These are phyloP conservation scores for Labroides dimidiatus DNA, from an alignment of 2,797 vertebrate species.

Conservation along the genomic window DNA sequence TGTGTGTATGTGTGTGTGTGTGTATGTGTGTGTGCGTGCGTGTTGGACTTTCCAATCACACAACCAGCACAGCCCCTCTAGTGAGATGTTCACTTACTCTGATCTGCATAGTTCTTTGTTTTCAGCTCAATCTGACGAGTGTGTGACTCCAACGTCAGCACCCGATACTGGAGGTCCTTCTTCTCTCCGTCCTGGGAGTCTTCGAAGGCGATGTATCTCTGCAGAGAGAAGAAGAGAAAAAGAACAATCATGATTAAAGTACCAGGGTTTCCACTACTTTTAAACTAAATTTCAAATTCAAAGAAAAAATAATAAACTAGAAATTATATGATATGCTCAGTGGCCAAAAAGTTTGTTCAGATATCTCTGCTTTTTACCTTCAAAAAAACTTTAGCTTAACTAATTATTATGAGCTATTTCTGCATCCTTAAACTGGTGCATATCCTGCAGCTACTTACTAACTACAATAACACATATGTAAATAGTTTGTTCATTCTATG, in stretches of 20 bases:
- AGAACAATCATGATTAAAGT: not conserved
- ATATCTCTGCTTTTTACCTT: too few species aligned
- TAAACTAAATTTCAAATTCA: too few species aligned
- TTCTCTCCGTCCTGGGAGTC: constrained; percentile 97
- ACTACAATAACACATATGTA: too few species aligned
- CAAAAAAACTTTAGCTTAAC: too few species aligned
- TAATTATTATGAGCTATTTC: too few species aligned
- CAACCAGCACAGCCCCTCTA: not conserved
- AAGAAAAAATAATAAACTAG: too few species aligned
- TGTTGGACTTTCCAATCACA: constrained; percentile 4
- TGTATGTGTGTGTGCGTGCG: constrained; percentile 18
- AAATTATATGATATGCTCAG: too few species aligned
- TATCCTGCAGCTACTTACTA: too few species aligned
- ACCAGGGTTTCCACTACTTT: too few species aligned
- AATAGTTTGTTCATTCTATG: too few species aligned
- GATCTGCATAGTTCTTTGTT: constrained; percentile 96
- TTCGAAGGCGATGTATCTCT: constrained; percentile 97
- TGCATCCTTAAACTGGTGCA: too few species aligned
- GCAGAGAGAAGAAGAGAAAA: constrained; percentile 31
- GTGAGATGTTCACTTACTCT: constrained; percentile 88
- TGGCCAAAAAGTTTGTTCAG: too few species aligned
- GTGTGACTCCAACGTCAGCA: constrained; percentile 92
- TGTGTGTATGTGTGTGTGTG: constrained; percentile 14
- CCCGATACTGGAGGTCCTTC: constrained; percentile 92
- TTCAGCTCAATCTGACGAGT: constrained; percentile 95